These are phyloP conservation scores for Ectropis crepuscularia DNA, from an alignment of 2,888 invertebrate species.

Conservation along the genomic window DNA sequence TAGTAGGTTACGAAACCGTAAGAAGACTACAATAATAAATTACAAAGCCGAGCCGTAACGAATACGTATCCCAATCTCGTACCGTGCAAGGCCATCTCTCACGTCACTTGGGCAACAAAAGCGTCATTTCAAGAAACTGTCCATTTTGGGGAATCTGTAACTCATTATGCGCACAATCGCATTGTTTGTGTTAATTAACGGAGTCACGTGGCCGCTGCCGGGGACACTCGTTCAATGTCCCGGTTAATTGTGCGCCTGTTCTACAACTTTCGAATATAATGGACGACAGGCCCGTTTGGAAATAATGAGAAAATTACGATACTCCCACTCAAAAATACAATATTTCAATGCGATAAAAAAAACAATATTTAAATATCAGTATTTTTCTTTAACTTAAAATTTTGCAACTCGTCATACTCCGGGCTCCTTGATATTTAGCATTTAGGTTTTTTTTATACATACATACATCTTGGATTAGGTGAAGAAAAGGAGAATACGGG, in stretches of 20 bases:
- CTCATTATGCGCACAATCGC: conserved; percentile 18
- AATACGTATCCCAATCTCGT: background rate
- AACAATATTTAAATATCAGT: too few relatives aligned
- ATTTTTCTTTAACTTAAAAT: too few relatives aligned
- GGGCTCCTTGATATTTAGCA: too few relatives aligned
- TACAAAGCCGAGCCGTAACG: background rate
- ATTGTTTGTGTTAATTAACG: conserved; percentile 28
- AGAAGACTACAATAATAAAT: too few relatives aligned
- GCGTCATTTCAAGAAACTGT: conserved; percentile 21
- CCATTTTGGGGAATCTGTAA: conserved; percentile 13
- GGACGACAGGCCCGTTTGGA: background rate
- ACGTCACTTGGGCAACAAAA: conserved; percentile 17
- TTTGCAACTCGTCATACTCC: too few relatives aligned
- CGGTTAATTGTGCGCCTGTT: conserved; percentile 7
- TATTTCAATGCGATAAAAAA: too few relatives aligned
- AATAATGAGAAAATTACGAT: background rate
- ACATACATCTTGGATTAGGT: too few relatives aligned
- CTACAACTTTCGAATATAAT: background rate
- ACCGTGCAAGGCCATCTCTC: background rate
- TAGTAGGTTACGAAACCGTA: too few relatives aligned
- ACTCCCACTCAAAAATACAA: too few relatives aligned
- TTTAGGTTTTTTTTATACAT: too few relatives aligned
- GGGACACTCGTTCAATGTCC: conserved; percentile 9
- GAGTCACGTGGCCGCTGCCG: conserved; percentile 9
- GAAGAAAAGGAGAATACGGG: too few relatives aligned